A percentile compares a stretch with the other conserved stretches of the same genome.
Evolutionary conservation across 2,113 vertebrate species (phyloP).

Genomic region (Petrocephalus zakoni): DNA sequence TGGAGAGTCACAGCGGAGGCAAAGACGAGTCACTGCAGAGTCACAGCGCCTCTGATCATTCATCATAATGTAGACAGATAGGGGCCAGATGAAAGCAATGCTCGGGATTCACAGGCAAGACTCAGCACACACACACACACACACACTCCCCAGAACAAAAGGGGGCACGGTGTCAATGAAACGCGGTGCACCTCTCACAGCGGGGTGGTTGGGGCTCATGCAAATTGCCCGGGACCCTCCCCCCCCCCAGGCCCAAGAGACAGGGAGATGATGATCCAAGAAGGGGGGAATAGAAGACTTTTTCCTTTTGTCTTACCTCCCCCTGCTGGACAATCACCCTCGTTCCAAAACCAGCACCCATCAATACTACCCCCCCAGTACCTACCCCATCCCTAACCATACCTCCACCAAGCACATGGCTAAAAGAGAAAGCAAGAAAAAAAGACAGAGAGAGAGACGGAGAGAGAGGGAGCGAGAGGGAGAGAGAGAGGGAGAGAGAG

Average conservation of each 20-base stretch:
- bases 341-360: background rate
- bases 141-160: background rate
- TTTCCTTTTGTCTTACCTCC: constrained; percentile 17
- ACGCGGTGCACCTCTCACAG: background rate
- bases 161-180: background rate
- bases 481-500: background rate
- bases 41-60: background rate
- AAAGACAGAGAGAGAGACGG: background rate
- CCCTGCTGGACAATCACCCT: constrained; percentile 17
- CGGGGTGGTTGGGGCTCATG: background rate
- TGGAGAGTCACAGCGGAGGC: background rate
- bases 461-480: background rate
- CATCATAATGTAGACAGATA: background rate
- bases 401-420: background rate
- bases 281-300: background rate
- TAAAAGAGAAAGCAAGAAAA: background rate
- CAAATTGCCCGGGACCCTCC: background rate
- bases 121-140: background rate
- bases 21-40: background rate
- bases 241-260: background rate
- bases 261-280: background rate
- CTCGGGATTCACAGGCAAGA: background rate
- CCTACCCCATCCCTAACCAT: background rate
- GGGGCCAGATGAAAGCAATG: background rate
- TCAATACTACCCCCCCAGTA: background rate